Base-by-base conservation (phyloP, 2,113 vertebrate genomes). In the Gavialis gangeticus region DNA sequence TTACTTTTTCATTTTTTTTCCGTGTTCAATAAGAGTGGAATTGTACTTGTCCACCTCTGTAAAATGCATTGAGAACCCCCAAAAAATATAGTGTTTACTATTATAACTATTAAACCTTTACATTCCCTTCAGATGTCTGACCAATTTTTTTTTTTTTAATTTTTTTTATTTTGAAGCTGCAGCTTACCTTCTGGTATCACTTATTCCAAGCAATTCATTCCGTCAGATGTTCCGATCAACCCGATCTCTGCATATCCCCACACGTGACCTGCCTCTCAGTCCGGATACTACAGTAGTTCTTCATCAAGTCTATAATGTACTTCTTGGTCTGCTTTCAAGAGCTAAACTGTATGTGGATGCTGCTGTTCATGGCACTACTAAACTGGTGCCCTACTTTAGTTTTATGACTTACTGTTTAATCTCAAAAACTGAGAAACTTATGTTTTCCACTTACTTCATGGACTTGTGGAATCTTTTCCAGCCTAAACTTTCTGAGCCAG, bases 391-490 rank as follows among this genome's bases (percentile, higher is more conserved):
- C 97, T 99, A 99, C 97, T 99, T 99, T 98, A 99, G 99, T 98
- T 99, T 99, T 98, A 99, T 99, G 99, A 99, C 99, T 24, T 99
- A 99, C 98, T 99, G 99, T 97, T 98, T 99, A 97, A 99, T 99
- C 98, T 99, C 99, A 96, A 99, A 99, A 98, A 99, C 99, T 1
- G 99, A 99, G 98, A 99, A 99, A 76, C 99, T 99, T 96, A 99
- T 99, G 99, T 99, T 99, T 98, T 99, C 99, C 83, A 98, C 98
- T 4, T 99, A 99, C 98, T 99, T 99, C 97, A 99, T 99, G 99
- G 99, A 99, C 98, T 98, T 99, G 24, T 99, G 99, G 99, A 99
- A 99, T 98, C 99, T 99, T 96, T 99, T 99, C 97, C 99, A 99
- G 98, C 99, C 99, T 75, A 99, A 99, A 85, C 98, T 99, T 91